Evolutionary conservation across 2,888 invertebrate genomes (phyloP).

Genomic region (Unio pictorum): DNA sequence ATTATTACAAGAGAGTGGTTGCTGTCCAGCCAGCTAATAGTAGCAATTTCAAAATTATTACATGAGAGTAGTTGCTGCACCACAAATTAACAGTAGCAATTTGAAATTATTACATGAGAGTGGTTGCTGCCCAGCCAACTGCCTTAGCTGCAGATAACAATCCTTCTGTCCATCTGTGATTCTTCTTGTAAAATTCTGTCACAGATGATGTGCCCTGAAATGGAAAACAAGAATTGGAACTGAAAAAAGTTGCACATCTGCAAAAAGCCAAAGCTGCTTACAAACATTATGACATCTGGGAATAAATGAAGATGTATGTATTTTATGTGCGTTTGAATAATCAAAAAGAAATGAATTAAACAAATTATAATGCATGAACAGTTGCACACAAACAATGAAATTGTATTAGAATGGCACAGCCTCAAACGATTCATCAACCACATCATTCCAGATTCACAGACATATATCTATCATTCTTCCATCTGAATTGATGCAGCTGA

Average conservation of each 20-base stretch:
- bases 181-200: constrained; percentile 97
- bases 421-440: no score
- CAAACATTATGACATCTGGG: no score
- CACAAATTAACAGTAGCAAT: constrained; percentile 79
- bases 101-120: constrained; percentile 84
- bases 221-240: neutral
- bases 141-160: constrained; percentile 98
- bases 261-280: neutral
- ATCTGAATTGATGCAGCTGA: no score
- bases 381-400: no score
- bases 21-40: constrained; percentile 90
- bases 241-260: neutral
- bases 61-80: constrained; percentile 94
- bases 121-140: constrained; percentile 95
- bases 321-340: no score
- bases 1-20: constrained; percentile 88
- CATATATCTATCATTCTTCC: no score
- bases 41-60: constrained; percentile 74
- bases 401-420: no score
- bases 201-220: constrained; percentile 83
- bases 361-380: no score
- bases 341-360: no score
- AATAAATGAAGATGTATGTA: no score
- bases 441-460: no score
- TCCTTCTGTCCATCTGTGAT: constrained; percentile 99